These are phyloP conservation scores for Nomada fabriciana DNA, from an alignment of 2,888 invertebrate species.

Conservation along the genomic window DNA sequence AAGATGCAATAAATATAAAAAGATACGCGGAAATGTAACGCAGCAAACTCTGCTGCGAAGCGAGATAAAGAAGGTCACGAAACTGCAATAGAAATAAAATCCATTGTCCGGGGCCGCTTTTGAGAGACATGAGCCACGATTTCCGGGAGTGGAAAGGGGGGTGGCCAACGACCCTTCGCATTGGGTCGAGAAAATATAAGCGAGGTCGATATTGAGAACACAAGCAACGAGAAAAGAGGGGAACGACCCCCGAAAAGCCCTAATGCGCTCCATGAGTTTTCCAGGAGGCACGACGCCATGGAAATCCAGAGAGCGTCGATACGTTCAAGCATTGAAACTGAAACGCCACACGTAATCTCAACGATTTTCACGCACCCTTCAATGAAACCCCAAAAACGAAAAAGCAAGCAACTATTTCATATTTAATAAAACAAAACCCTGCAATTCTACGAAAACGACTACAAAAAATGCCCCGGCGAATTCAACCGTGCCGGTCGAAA, in stretches of 20 bases:
- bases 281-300: slow-evolving; percentile 56
- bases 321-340: slow-evolving; percentile 10
- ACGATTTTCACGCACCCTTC: neutral
- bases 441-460: neutral
- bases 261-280: slow-evolving; percentile 69
- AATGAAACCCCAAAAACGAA: too few species aligned
- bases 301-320: slow-evolving; percentile 35
- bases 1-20: slow-evolving; percentile 10
- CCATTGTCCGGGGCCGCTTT: slow-evolving; percentile 55
- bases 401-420: too few species aligned
- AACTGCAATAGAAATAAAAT: slow-evolving; percentile 65
- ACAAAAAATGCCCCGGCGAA: too few species aligned
- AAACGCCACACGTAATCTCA: neutral
- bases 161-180: slow-evolving; percentile 70
- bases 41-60: slow-evolving; percentile 36
- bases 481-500: too few species aligned
- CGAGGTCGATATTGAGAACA: slow-evolving; percentile 70
- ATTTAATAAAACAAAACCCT: too few species aligned
- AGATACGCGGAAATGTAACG: slow-evolving; percentile 2
- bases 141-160: slow-evolving; percentile 64
- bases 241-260: slow-evolving; percentile 66
- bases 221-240: slow-evolving; percentile 60
- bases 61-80: slow-evolving; percentile 41
- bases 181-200: slow-evolving; percentile 71
- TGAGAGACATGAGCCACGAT: slow-evolving; percentile 68